Evolutionary conservation across 2,888 invertebrate species (phyloP).

Genomic region (Onchidella celtica): DNA sequence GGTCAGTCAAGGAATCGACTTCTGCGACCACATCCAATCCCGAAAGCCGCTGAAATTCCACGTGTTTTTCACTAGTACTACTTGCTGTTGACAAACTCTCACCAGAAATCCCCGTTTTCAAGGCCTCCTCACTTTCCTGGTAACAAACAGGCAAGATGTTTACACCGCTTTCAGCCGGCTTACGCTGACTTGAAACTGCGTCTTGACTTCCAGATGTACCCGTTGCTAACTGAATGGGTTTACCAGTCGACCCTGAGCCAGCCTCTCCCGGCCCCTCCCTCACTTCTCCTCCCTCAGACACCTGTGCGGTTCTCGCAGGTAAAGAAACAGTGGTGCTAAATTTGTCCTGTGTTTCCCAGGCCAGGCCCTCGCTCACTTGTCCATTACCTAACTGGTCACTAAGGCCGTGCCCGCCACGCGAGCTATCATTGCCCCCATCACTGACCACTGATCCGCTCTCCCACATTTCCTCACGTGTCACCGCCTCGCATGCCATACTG

Average conservation of each 20-base stretch:
- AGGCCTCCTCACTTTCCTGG: too few species aligned
- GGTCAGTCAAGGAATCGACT: neutral
- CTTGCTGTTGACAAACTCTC: neutral
- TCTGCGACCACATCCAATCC: neutral
- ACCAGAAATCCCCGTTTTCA: too few species aligned
- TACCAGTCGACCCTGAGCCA: neutral
- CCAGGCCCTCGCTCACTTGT: neutral
- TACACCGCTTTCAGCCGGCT: neutral
- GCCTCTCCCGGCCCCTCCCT: neutral
- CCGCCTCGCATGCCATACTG: neutral
- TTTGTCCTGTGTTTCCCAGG: neutral
- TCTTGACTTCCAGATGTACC: neutral
- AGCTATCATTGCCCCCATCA: neutral
- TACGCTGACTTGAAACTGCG: neutral
- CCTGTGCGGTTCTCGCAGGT: slow-evolving; percentile 5
- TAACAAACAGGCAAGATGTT: neutral
- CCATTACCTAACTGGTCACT: neutral
- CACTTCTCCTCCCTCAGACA: slow-evolving; percentile 3
- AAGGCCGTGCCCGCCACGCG: neutral
- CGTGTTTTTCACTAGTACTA: neutral
- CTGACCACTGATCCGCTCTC: neutral
- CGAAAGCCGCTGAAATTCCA: neutral
- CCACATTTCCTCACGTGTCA: neutral
- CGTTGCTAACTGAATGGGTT: neutral
- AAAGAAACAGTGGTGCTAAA: neutral